Evolutionary conservation across 2,888 invertebrate species (phyloP), one percentile per base, ranked within the genome.

Genomic region (Bruchidius siliquastri): DNA sequence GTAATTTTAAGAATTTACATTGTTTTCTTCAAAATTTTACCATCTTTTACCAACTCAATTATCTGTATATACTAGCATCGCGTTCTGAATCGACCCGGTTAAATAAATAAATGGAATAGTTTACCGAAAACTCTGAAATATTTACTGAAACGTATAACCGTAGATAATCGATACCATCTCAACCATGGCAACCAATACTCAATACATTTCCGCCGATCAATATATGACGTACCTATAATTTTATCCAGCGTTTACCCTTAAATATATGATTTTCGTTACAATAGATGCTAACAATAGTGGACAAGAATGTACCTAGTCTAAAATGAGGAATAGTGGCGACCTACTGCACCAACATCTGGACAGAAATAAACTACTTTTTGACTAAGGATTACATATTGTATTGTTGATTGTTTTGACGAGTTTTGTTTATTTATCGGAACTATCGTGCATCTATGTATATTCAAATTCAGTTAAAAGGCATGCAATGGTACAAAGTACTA

Each of bases 171-270:
- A 75, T 76, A 75, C 70, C 73, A 69, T 73, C 74, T 75, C 76
- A 72, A 73, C 80, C 80, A 80, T 80, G 78, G 80, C 79, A 80
- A 80, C 80, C 76, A 75, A 77, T 78, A 77, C 79, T 78, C 80
- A 80, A 80, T 80, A 80, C 80, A 80, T 76, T 76, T 20, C 22
- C 49, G 68, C 22, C 71, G 74, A 77, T 76, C 76, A 74, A 77
- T 77, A 76, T 74, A 73, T n/a, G n/a, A n/a, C n/a, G n/a, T 20
- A 22, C 22, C 13, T 21, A 13, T 22, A 21, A 68, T 68, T 21
- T 21, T 68, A 68, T 68, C 20, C 22, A 68, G 20, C 21, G 22
- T 68, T 68, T 13, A 49, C 18, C 49, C 30, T 30, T 30, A 30
- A 30, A 30, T 3, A 30, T 30, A 30, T 8, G 49, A 13, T 49